Evolutionary conservation across 2,113 vertebrate genomes (phyloP).

Genomic region (Lichenostomus cassidix): DNA sequence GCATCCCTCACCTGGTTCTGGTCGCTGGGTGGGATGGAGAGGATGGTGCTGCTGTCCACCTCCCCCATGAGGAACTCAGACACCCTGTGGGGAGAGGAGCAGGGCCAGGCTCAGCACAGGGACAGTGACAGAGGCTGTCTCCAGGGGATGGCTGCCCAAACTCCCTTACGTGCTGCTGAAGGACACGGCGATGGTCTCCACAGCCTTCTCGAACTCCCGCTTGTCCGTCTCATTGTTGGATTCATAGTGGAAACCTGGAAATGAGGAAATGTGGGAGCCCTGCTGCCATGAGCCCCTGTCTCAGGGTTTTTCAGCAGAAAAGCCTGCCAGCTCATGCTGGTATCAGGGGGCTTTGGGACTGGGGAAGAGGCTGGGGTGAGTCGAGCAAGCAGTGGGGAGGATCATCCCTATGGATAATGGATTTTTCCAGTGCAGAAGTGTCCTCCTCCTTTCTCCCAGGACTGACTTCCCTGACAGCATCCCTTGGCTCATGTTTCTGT

Average conservation of each 20-base stretch:
- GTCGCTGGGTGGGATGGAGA: slow-evolving; percentile 88
- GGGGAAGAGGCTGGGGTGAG: not conserved
- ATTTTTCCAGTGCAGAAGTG: not conserved
- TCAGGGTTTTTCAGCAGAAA: not conserved
- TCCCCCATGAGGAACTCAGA: slow-evolving; percentile 97
- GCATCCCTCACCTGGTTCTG: slow-evolving; percentile 84
- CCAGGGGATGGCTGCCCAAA: rapidly evolving
- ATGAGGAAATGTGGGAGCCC: not conserved
- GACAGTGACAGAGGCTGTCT: not conserved
- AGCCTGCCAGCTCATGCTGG: not conserved
- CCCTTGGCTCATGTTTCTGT: not conserved
- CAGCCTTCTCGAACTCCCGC: slow-evolving; percentile 91
- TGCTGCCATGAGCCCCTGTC: not conserved
- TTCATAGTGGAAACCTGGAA: slow-evolving; percentile 90
- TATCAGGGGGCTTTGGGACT: not conserved
- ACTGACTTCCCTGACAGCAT: not conserved
- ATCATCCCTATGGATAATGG: not conserved
- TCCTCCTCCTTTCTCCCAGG: not conserved
- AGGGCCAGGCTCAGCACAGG: not conserved
- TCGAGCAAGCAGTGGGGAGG: not conserved
- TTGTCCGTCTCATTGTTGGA: slow-evolving; percentile 84
- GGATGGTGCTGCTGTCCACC: slow-evolving; percentile 92
- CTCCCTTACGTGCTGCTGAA: slow-evolving; percentile 93
- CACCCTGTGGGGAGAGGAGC: slow-evolving; percentile 71
- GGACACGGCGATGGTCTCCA: slow-evolving; percentile 93